Percentiles rank a stretch among this genome's conserved stretches.
These are phyloP conservation scores for Gandaritis pyraliata DNA, from an alignment of 2,888 invertebrate genomes.

Conservation along the genomic window DNA sequence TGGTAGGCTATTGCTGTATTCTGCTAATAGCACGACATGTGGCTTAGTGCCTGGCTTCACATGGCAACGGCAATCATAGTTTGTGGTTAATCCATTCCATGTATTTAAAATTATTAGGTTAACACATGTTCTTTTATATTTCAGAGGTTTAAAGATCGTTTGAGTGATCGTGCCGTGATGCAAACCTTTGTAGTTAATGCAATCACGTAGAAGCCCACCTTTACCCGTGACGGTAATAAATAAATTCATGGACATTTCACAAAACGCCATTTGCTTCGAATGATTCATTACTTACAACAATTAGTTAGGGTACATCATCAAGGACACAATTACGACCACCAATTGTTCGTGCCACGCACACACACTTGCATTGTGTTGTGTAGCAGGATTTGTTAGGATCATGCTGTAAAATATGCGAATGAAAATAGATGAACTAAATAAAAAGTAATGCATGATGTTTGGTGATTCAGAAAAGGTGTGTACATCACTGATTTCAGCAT, in stretches of 20 bases:
- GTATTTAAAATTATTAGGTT: not conserved
- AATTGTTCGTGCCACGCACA: conserved; percentile 9
- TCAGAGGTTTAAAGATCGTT: conserved; percentile 7
- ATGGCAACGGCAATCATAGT: not conserved
- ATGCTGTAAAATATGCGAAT: no score
- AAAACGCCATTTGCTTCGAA: conserved; percentile 20
- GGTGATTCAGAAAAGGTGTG: no score
- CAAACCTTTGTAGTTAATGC: no score
- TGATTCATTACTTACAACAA: conserved; percentile 36
- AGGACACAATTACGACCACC: conserved; percentile 25
- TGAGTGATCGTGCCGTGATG: no score
- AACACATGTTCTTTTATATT: conserved; percentile 11
- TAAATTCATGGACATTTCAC: no score
- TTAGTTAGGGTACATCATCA: conserved; percentile 32
- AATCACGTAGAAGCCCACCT: no score
- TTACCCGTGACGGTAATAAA: conserved; percentile 6
- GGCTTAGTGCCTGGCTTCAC: not conserved
- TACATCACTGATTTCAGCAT: no score
- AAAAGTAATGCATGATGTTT: no score
- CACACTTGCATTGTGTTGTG: conserved; percentile 14
- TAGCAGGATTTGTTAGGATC: not conserved
- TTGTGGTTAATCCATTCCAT: not conserved
- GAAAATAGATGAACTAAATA: no score
- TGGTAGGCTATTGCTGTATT: conserved; percentile 9
- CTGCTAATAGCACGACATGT: conserved; percentile 5